These are phyloP conservation scores for Marmota flaviventris DNA, from an alignment of 2,113 vertebrate species.

Conservation along the genomic window DNA sequence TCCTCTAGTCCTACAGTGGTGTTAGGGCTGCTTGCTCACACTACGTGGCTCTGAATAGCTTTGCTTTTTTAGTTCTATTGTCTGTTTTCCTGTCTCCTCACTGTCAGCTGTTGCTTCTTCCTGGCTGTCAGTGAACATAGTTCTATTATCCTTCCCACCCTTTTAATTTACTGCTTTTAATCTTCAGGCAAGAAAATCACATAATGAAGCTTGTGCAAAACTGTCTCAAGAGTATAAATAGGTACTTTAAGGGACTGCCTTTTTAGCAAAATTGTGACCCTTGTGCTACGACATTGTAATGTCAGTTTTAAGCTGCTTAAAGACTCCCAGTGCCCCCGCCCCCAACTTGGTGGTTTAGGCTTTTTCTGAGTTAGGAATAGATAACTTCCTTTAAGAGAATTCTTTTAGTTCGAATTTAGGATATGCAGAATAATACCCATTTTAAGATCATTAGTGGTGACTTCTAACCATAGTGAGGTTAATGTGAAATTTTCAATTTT, in stretches of 20 bases:
- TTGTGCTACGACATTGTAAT: conserved; percentile 21
- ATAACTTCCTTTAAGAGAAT: conserved; percentile 30
- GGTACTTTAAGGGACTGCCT: conserved; percentile 55
- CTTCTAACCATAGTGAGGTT: background rate
- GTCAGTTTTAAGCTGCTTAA: conserved; percentile 55
- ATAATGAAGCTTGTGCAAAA: conserved; percentile 64
- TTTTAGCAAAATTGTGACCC: conserved; percentile 63
- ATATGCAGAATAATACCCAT: background rate
- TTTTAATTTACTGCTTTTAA: conserved; percentile 76
- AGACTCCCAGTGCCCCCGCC: background rate
- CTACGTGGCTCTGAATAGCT: conserved; percentile 51
- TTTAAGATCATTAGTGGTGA: background rate
- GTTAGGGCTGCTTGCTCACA: background rate
- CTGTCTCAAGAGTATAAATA: conserved; percentile 62
- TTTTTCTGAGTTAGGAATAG: conserved; percentile 37
- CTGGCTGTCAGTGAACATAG: conserved; percentile 25
- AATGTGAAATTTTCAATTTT: conserved; percentile 6
- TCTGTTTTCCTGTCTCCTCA: conserved; percentile 38
- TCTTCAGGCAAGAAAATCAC: conserved; percentile 61
- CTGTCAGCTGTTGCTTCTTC: conserved; percentile 72
- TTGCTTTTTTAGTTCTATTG: conserved; percentile 58
- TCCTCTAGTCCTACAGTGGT: background rate
- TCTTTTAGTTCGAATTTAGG: conserved; percentile 42
- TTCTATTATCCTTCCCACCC: conserved; percentile 41
- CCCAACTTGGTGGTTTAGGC: background rate